Conservation (phyloP, 2,888 invertebrate species). For the Mamestra brassicae region DNA sequence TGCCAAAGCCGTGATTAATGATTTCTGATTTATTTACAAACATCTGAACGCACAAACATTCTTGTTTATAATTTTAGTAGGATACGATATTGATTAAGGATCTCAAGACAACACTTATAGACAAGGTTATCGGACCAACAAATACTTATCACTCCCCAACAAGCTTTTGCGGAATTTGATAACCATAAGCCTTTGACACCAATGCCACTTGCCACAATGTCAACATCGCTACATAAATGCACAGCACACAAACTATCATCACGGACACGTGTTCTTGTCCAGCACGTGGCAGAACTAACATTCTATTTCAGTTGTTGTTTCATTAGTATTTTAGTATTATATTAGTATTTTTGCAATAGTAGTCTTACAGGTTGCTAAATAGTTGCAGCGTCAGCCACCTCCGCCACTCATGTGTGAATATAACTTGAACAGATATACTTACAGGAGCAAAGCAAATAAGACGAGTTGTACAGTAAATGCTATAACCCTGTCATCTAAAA, state of each 20-base stretch:
- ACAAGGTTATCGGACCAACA: neutral
- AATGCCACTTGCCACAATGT: neutral
- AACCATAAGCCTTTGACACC: conserved; percentile 7
- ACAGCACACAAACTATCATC: neutral
- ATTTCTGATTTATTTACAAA: too few species aligned
- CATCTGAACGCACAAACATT: too few species aligned
- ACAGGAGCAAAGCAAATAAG: neutral
- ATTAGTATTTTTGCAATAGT: too few species aligned
- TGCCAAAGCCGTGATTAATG: too few species aligned
- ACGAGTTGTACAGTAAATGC: too few species aligned
- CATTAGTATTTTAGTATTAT: too few species aligned
- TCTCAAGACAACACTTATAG: neutral
- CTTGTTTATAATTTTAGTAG: too few species aligned
- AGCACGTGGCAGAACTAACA: conserved; percentile 26
- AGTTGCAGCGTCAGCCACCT: conserved; percentile 24
- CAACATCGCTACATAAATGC: neutral
- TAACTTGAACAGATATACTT: neutral
- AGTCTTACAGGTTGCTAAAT: neutral
- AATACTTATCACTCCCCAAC: neutral
- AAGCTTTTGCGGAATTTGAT: neutral
- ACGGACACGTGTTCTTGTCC: neutral
- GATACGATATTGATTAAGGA: neutral
- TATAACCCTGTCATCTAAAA: neutral
- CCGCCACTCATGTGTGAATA: neutral
- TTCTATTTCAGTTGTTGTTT: neutral